Evolutionary conservation across 1,140 invertebrate species (phyloP), one percentile per base, ranked within the genome.

Genomic region (Tetramorium simillimum): DNA sequence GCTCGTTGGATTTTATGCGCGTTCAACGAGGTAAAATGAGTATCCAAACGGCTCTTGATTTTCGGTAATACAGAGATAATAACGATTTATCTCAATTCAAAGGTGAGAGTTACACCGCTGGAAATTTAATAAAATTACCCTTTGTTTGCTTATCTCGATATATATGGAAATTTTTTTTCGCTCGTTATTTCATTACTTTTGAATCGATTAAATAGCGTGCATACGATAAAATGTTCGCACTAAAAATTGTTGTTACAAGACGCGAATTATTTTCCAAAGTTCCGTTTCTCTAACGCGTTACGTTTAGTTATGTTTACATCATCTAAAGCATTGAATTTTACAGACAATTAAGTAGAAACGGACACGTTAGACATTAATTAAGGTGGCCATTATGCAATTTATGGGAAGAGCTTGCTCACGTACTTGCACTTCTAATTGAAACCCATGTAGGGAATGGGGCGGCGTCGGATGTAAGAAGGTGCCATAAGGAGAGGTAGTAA

Each of bases 401-500:
- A 84, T 87, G 56, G 77, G 58, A 67, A 63, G 69, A 85, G 88
- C 40, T 24, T 78, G 60, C 86, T 73, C 85, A 89, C 90, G 95
- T 92, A 98, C 97, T 95, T 97, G 97, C 86, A 98, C 98, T 96
- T 98, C 97, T 58, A 98, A 95, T 92, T 98, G 98, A 94, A 98
- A 98, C 70, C 98, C 98, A 93, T 98, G 97, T 43, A 98, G 95
- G 2, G 97, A 97, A 92, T 98, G 96, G 51, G 96, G 96, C 60
- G 98, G 97, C 40, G 97, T 96, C 70, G 97, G 97, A 94, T 97
- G 97, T 82, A 97, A 96, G 94, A 98, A 98, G 85, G 98, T 98
- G 91, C 98, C 98, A 95, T 97, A 98, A 3, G 98, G 97, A 33
- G 98, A 98, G n/a, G 98, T 98, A 82, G 97, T 98, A 93, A 99